phyloP scores from a whole-genome alignment of 2,113 vertebrate genomes.

The Lates calcarifer region DNA sequence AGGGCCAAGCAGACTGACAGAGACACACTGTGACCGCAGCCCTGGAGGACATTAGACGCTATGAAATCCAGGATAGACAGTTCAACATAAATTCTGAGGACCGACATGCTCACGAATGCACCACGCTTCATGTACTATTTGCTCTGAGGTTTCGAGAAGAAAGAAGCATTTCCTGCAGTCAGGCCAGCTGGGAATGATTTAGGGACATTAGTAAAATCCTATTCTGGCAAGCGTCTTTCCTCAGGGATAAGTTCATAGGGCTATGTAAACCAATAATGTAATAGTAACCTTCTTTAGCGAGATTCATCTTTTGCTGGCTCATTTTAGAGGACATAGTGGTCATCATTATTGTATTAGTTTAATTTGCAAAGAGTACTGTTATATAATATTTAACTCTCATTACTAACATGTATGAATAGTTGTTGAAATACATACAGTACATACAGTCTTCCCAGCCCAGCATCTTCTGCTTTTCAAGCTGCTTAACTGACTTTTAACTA shows the following conservation, averaged over 20 bases:
- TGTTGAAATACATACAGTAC: background rate
- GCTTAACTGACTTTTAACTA: background rate
- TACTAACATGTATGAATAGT: background rate
- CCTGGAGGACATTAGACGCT: slow-evolving; percentile 53
- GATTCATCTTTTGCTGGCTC: slow-evolving; percentile 68
- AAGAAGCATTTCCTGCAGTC: slow-evolving; percentile 84
- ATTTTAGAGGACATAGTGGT: slow-evolving; percentile 65
- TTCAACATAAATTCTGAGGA: slow-evolving; percentile 64
- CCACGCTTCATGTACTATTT: slow-evolving; percentile 81
- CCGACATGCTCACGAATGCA: slow-evolving; percentile 77
- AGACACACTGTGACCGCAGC: slow-evolving; percentile 46
- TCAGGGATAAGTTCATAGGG: slow-evolving; percentile 80
- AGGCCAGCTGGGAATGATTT: slow-evolving; percentile 86
- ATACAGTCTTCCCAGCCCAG: background rate
- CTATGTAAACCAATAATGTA: slow-evolving; percentile 84
- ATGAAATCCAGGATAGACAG: slow-evolving; percentile 68
- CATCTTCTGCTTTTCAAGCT: background rate
- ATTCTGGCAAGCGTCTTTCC: slow-evolving; percentile 82
- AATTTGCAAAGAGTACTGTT: slow-evolving; percentile 61
- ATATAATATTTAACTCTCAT: slow-evolving; percentile 27
- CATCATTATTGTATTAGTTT: slow-evolving; percentile 57
- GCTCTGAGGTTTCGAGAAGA: slow-evolving; percentile 82
- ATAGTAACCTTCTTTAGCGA: slow-evolving; percentile 78
- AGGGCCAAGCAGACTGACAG: slow-evolving; percentile 31
- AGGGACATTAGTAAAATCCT: slow-evolving; percentile 81